Evolutionary conservation across 2,113 vertebrate species (phyloP), one percentile per base, ranked within the genome.

Genomic region (Microcebus griseorufus): DNA sequence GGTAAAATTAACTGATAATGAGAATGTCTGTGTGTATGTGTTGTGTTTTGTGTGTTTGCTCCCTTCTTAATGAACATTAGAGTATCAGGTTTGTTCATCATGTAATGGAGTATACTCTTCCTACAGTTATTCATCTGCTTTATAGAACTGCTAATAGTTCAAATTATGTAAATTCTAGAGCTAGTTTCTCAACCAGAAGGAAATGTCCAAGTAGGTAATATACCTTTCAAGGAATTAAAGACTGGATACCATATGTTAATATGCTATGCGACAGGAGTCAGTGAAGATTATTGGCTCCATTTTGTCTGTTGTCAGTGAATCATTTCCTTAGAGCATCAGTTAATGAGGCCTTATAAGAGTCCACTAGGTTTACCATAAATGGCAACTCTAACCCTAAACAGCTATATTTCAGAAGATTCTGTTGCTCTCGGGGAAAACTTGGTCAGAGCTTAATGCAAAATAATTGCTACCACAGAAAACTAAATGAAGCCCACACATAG

Each of bases 291-390:
- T 70, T 90, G 42, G 39, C 73, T 92, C 64, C 14, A 0, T 89
- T 96, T 88, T 90, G 75, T 97, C 93, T 96, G 45, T 95, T 45
- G 32, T 86, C n/a, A 76, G 37, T 90, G 64, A 93, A 76, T 90
- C 65, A 93, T 93, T 97, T 97, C 45, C 88, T 96, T 90, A 95
- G 78, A 76, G 58, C 32, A 81, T 82, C 9, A 75, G 9, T 94
- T 97, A 94, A 82, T 83, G 58, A 95, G 51, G 51, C 87, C 84
- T 82, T 94, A 34, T 37, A 79, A 94, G 37, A 34, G 17, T 88
- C 37, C 37, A 42, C 29, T 89, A 81, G 67, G 16, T 94, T 87
- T 95, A 70, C 80, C 64, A 92, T 53, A 96, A 45, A 96, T 90
- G 90, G 45, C 55, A 90, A 90, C 55, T 12, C 85, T 64, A 60